Evolutionary conservation across 2,888 invertebrate species (phyloP).

Genomic region (Brachypterus glaber): DNA sequence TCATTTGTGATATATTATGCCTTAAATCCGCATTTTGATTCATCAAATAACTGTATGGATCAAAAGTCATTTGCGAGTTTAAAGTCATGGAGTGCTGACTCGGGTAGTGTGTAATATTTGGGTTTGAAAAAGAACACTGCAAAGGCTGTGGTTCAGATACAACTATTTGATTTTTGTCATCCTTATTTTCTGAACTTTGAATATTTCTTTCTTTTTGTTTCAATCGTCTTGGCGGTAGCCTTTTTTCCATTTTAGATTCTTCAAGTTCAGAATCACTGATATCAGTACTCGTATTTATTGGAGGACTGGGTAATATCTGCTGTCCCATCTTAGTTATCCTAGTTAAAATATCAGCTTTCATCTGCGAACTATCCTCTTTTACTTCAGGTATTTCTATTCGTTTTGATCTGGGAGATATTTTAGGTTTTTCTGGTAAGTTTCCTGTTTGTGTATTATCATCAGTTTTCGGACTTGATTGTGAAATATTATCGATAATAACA

Average conservation of each 20-base stretch:
- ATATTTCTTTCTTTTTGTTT: slow-evolving; percentile 10
- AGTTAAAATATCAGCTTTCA: slow-evolving; percentile 43
- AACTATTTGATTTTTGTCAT: neutral
- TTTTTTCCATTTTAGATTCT: slow-evolving; percentile 14
- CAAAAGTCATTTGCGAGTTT: slow-evolving; percentile 25
- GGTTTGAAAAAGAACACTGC: neutral
- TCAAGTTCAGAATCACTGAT: slow-evolving; percentile 26
- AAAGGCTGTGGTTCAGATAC: neutral
- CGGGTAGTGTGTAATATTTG: slow-evolving; percentile 4
- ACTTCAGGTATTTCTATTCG: slow-evolving; percentile 1
- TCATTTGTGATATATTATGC: slow-evolving; percentile 52
- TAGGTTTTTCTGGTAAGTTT: slow-evolving; percentile 13
- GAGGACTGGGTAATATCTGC: slow-evolving; percentile 37
- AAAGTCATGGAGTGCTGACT: slow-evolving; percentile 13
- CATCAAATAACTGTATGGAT: slow-evolving; percentile 46
- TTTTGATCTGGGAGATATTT: slow-evolving; percentile 2
- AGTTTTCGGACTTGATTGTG: slow-evolving; percentile 7
- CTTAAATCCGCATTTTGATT: slow-evolving; percentile 57
- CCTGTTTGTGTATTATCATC: slow-evolving; percentile 9
- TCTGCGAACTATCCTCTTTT: slow-evolving; percentile 18
- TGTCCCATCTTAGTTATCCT: slow-evolving; percentile 52
- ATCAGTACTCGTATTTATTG: slow-evolving; percentile 18
- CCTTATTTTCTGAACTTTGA: neutral
- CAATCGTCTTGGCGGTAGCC: slow-evolving; percentile 17
- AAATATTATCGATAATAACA: slow-evolving; percentile 17